A percentile compares a stretch with the other conserved stretches of the same genome.
Conservation (phyloP, 1,140 invertebrate genomes). For the Eriosoma lanigerum region DNA sequence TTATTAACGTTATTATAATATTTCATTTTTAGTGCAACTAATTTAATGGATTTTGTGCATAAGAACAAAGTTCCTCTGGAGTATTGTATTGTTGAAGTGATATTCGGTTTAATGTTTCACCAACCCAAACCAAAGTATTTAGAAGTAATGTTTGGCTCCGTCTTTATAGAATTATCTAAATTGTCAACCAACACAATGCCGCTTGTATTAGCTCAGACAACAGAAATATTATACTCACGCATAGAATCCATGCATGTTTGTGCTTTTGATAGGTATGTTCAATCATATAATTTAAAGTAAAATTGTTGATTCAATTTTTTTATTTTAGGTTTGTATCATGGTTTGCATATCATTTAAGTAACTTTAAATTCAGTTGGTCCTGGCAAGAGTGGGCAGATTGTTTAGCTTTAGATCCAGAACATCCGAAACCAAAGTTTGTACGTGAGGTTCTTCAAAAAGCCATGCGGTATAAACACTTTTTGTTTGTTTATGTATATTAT, state of each 20-base stretch:
- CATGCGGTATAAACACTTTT: slow-evolving; percentile 68
- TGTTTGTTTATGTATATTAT: slow-evolving; percentile 46
- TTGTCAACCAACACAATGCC: slow-evolving; percentile 95
- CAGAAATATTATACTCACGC: slow-evolving; percentile 93
- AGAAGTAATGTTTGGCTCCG: slow-evolving; percentile 93
- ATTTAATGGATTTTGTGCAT: slow-evolving; percentile 88
- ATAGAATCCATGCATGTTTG: slow-evolving; percentile 96
- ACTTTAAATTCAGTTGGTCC: slow-evolving; percentile 98
- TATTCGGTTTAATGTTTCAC: slow-evolving; percentile 92
- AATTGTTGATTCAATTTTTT: not conserved
- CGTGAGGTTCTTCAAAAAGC: slow-evolving; percentile 88
- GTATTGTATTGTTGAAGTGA: slow-evolving; percentile 97
- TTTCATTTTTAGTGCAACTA: slow-evolving; percentile 70
- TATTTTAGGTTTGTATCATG: slow-evolving; percentile 81
- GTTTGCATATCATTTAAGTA: slow-evolving; percentile 99
- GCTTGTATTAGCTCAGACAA: slow-evolving; percentile 93
- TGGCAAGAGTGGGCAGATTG: slow-evolving; percentile 95
- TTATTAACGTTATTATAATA: too few species aligned
- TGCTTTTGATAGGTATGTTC: slow-evolving; percentile 83
- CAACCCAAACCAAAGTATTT: slow-evolving; percentile 85
- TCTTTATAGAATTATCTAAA: slow-evolving; percentile 96
- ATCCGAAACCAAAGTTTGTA: slow-evolving; percentile 95
- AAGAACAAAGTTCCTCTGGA: slow-evolving; percentile 94
- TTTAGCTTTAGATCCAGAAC: slow-evolving; percentile 80
- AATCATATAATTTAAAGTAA: not conserved